phyloP scores from a whole-genome alignment of 2,888 invertebrate genomes.

The Caenorhabditis virilis region DNA sequence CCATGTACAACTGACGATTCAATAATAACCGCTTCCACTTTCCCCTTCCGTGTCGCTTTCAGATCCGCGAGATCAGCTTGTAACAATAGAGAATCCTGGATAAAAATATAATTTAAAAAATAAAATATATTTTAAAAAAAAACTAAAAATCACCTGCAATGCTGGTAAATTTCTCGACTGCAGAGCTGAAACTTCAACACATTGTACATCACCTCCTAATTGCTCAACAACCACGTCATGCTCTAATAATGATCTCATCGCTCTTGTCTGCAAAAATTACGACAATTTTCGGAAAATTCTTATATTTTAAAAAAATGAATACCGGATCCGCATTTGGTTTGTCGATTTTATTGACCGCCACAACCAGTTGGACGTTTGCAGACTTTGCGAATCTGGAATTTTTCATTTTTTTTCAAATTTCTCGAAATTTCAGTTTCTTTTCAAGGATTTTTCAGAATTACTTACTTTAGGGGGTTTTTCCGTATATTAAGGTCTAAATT shows the following conservation, averaged over 20 bases:
- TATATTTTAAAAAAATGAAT: background rate
- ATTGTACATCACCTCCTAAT: slow-evolving; percentile 88
- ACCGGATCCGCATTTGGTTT: slow-evolving; percentile 87
- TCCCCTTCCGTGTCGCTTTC: slow-evolving; percentile 81
- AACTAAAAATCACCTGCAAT: slow-evolving; percentile 52
- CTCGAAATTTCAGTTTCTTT: no score
- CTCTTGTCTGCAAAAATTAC: slow-evolving; percentile 74
- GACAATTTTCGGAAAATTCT: background rate
- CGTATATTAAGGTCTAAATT: no score
- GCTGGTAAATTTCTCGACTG: slow-evolving; percentile 71
- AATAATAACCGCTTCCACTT: slow-evolving; percentile 86
- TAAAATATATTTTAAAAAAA: slow-evolving; percentile 4
- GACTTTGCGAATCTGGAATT: slow-evolving; percentile 73
- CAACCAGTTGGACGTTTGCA: slow-evolving; percentile 84
- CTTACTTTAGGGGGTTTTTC: no score
- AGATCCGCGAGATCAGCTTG: slow-evolving; percentile 83
- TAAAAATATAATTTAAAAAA: background rate
- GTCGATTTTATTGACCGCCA: slow-evolving; percentile 98
- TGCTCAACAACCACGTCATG: slow-evolving; percentile 85
- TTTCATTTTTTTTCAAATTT: slow-evolving; percentile 1
- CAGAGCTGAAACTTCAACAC: slow-evolving; percentile 87
- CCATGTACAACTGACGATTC: slow-evolving; percentile 80
- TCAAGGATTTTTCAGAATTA: no score
- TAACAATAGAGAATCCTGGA: slow-evolving; percentile 70
- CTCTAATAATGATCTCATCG: slow-evolving; percentile 79